Base-by-base conservation (phyloP, 2,113 vertebrate species). In the Dipodomys spectabilis region DNA sequence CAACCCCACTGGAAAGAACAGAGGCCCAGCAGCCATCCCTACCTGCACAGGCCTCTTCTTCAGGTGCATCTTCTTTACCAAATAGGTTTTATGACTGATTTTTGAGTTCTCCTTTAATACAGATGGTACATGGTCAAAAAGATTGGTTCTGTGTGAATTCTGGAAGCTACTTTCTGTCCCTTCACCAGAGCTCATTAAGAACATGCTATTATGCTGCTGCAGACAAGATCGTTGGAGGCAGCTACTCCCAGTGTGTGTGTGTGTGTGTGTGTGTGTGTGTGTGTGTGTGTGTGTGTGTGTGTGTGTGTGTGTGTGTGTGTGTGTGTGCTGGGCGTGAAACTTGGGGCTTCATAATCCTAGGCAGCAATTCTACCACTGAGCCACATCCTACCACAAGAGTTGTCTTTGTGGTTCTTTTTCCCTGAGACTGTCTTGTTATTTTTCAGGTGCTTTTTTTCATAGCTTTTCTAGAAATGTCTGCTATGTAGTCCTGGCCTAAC, bases 31-130 rank as follows among this genome's bases (percentile, higher is more conserved):
- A 15, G 18, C 74, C 39, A 35, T 53, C 2, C 30, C 71, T 97
- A 98, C 98, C 98, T 98, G 98, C 32, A 49, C 90, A 45, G 94
- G 95, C 65, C 87, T 94, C 95, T 69, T 96, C 91, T 81, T 97
- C 83, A 23, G 93, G 77, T 10, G 27, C 30, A 25, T 88, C 84
- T 97, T 98, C 88, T 98, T 98, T 97, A 99, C 96, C 96, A 98
- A 68, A 83, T 98, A 98, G 12, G 98, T 99, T 80, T 88, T 96
- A 1, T 96, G 96, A 91, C 93, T 95, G 86, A 97, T 44, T 64
- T 94, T 94, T 91, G 97, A 73, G 84, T 96, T 91, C 81, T 97
- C 97, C 98, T 98, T 92, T 15, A 95, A 84, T 62, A 90, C 2
- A 77, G 82, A 95, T 72, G 27, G 80, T 13, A 74, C 44, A 39